Percentiles rank a stretch among this genome's conserved stretches.
Conservation (phyloP, 1,140 invertebrate genomes). For the Trypoxylus dichotomus region DNA sequence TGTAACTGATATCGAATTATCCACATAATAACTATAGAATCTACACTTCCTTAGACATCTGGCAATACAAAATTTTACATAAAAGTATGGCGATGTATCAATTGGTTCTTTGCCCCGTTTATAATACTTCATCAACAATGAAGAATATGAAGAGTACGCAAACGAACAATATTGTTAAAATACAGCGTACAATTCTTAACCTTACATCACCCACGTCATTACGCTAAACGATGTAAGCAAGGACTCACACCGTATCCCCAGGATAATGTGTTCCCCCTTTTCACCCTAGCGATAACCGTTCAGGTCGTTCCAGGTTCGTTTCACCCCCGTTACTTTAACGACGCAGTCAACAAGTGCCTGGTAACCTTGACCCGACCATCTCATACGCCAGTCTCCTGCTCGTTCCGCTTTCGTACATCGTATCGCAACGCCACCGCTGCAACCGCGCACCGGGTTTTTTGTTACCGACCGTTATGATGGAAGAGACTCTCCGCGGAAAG, state of each 20-base stretch:
- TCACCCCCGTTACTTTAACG: background rate
- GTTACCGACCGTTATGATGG: background rate
- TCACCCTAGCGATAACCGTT: background rate
- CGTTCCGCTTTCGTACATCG: background rate
- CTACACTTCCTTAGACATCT: too few species aligned
- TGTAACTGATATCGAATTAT: too few species aligned
- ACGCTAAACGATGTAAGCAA: background rate
- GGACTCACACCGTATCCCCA: background rate
- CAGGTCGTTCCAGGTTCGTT: constrained; percentile 17
- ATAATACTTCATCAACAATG: too few species aligned
- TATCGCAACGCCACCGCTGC: background rate
- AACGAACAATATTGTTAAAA: background rate
- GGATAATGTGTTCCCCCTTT: background rate
- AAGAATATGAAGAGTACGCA: too few species aligned
- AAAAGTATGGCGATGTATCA: too few species aligned
- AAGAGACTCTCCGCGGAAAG: background rate
- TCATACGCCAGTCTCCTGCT: background rate
- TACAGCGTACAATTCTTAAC: background rate
- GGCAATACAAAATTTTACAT: too few species aligned
- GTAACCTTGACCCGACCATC: constrained; percentile 8
- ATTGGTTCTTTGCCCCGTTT: too few species aligned
- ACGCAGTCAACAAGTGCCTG: constrained; percentile 14
- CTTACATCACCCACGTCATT: background rate
- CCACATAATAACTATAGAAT: too few species aligned
- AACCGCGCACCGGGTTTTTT: background rate